Percentiles rank a stretch among this genome's conserved stretches.
These are phyloP conservation scores for Plebejus argus DNA, from an alignment of 2,888 invertebrate genomes.

Conservation along the genomic window DNA sequence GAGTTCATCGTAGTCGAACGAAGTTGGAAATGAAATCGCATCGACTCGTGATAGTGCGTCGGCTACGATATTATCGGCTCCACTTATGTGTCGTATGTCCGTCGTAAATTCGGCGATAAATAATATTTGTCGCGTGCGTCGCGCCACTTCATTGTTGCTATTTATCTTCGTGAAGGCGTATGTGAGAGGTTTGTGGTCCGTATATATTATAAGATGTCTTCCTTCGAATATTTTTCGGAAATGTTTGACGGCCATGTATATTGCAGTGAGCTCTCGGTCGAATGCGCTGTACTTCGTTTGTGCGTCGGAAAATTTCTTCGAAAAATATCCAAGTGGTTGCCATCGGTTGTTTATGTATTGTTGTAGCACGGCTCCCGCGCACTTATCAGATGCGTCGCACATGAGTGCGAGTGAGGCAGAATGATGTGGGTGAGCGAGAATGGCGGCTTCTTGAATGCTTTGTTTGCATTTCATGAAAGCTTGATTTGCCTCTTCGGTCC, in stretches of 20 bases:
- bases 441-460: too few species aligned
- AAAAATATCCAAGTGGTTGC: not conserved
- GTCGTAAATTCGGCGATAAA: slow-evolving; percentile 13
- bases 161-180: not conserved
- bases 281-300: slow-evolving; percentile 2
- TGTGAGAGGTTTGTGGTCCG: slow-evolving; percentile 15
- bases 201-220: slow-evolving; percentile 7
- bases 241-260: slow-evolving; percentile 7
- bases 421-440: too few species aligned
- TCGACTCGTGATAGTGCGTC: slow-evolving; percentile 3
- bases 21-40: not conserved
- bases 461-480: too few species aligned
- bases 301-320: not conserved
- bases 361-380: too few species aligned
- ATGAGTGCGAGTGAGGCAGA: too few species aligned
- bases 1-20: not conserved
- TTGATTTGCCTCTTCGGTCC: too few species aligned
- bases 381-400: too few species aligned
- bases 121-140: not conserved
- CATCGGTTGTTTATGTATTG: too few species aligned
- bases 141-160: not conserved
- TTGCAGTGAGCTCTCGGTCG: slow-evolving; percentile 5
- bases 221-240: slow-evolving; percentile 16
- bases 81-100: not conserved
- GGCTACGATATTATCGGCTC: not conserved